Conservation (phyloP, 1,140 invertebrate species). For the Thaumetopoea pityocampa region DNA sequence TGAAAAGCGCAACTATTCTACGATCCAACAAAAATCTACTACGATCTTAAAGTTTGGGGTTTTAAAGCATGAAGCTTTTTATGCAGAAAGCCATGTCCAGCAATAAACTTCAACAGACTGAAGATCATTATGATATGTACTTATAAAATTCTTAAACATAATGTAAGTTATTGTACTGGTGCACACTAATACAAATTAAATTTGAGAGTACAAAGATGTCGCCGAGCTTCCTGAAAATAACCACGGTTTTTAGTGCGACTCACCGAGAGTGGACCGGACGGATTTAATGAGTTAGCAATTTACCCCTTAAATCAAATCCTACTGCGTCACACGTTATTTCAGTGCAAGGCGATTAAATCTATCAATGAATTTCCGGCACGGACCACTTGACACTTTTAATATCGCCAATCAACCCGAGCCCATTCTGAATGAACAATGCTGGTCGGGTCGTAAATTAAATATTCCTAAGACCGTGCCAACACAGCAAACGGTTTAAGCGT, state of each 20-base stretch:
- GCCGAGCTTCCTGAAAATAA: conserved; percentile 44
- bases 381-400: conserved; percentile 62
- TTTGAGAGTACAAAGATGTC: conserved; percentile 42
- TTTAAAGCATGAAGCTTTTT: too few relatives aligned
- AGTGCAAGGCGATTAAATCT: conserved; percentile 58
- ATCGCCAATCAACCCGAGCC: conserved; percentile 55
- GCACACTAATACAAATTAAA: conserved; percentile 35
- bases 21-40: too few relatives aligned
- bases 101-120: too few relatives aligned
- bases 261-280: conserved; percentile 52
- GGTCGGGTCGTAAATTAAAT: conserved; percentile 56
- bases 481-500: conserved; percentile 20
- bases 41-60: too few relatives aligned
- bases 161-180: conserved; percentile 4
- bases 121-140: too few relatives aligned
- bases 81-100: too few relatives aligned
- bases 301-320: conserved; percentile 59
- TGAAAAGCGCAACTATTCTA: too few relatives aligned
- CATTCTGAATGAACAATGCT: conserved; percentile 64
- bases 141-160: neutral
- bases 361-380: conserved; percentile 69
- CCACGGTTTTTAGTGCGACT: conserved; percentile 43
- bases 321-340: conserved; percentile 45
- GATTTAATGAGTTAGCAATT: conserved; percentile 64
- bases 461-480: conserved; percentile 44